Evolutionary conservation across 2,888 invertebrate species (phyloP).

Genomic region (Cosmia pyralina): DNA sequence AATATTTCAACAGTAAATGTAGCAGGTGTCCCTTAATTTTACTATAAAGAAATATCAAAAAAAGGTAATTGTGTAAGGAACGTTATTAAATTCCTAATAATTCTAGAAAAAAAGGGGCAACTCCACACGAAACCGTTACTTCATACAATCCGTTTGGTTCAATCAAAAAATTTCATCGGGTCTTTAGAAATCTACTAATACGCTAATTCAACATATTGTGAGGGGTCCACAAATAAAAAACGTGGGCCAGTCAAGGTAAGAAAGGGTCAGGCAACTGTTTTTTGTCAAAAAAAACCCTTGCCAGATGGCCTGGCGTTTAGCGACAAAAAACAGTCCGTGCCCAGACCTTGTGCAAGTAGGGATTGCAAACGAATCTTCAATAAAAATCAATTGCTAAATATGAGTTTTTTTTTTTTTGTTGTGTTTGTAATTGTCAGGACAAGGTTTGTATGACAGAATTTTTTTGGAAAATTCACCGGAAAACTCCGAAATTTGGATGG

Average conservation of each 20-base stretch:
- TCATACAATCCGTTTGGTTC: slow-evolving; percentile 86
- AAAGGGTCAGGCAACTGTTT: slow-evolving; percentile 89
- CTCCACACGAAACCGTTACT: slow-evolving; percentile 85
- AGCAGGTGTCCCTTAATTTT: slow-evolving; percentile 55
- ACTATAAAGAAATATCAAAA: slow-evolving; percentile 51
- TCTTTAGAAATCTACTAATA: slow-evolving; percentile 89
- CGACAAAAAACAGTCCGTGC: slow-evolving; percentile 89
- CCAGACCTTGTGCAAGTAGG: slow-evolving; percentile 81
- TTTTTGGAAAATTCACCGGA: too few relatives aligned
- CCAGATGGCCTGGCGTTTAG: slow-evolving; percentile 89
- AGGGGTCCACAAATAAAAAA: slow-evolving; percentile 84
- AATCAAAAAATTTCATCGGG: slow-evolving; percentile 89
- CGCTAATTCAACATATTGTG: slow-evolving; percentile 89
- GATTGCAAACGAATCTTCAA: slow-evolving; percentile 58
- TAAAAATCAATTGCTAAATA: too few relatives aligned
- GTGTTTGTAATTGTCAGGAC: too few relatives aligned
- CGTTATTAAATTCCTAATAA: slow-evolving; percentile 76
- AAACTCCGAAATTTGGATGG: too few relatives aligned
- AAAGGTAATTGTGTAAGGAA: slow-evolving; percentile 64
- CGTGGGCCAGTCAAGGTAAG: slow-evolving; percentile 87
- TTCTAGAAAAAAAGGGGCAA: slow-evolving; percentile 74
- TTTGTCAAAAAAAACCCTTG: slow-evolving; percentile 82
- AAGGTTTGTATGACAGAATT: too few relatives aligned
- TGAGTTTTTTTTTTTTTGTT: too few relatives aligned
- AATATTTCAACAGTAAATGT: slow-evolving; percentile 42